Conservation (phyloP, 1,140 invertebrate species). For the Pinna nobilis region DNA sequence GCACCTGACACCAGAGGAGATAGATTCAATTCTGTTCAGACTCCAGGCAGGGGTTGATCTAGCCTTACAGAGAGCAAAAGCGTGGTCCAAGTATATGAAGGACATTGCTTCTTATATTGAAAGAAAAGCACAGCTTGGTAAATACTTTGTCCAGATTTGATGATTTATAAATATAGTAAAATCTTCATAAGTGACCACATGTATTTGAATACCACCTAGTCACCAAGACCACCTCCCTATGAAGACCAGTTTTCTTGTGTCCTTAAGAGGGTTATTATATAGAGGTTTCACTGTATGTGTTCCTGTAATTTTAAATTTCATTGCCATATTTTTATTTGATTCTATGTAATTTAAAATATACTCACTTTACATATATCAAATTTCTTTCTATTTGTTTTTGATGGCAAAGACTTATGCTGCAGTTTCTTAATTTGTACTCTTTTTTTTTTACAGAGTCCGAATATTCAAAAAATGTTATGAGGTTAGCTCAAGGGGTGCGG, state of each 20-base stretch:
- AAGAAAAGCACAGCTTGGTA: constrained; percentile 75
- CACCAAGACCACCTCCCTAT: too few relatives aligned
- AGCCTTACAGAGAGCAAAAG: constrained; percentile 77
- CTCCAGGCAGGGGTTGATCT: constrained; percentile 76
- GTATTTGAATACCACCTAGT: too few relatives aligned
- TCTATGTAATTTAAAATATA: too few relatives aligned
- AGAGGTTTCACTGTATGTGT: too few relatives aligned
- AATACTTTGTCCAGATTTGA: constrained; percentile 14
- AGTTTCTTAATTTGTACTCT: constrained; percentile 2
- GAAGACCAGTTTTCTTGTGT: too few relatives aligned
- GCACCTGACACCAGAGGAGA: constrained; percentile 64
- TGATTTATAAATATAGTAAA: too few relatives aligned
- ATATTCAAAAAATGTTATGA: constrained; percentile 76
- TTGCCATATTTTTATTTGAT: too few relatives aligned
- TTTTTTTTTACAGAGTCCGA: constrained; percentile 74
- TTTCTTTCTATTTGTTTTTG: too few relatives aligned
- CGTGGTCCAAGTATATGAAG: constrained; percentile 79
- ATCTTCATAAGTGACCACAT: too few relatives aligned
- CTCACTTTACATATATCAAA: too few relatives aligned
- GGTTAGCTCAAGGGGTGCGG: constrained; percentile 76
- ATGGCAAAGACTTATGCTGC: neutral
- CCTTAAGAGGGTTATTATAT: too few relatives aligned
- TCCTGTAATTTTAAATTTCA: too few relatives aligned
- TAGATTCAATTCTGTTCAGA: constrained; percentile 72
- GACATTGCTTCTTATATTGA: constrained; percentile 78